phyloP scores from a whole-genome alignment of 2,113 vertebrate species.

The Onychostoma macrolepis region DNA sequence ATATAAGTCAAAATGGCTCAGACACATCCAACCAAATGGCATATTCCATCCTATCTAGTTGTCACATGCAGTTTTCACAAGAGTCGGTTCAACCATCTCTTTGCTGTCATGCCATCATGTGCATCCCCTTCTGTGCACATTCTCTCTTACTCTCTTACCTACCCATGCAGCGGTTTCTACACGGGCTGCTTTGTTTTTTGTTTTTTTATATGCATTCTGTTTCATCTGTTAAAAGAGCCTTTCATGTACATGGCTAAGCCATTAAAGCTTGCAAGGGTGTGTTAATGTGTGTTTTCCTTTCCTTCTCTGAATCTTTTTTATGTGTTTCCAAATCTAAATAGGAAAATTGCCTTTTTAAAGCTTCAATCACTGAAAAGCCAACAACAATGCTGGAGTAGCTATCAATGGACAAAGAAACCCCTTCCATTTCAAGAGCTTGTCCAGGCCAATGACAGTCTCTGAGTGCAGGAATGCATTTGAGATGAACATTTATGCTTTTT shows the following conservation, averaged over 20 bases:
- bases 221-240: background rate
- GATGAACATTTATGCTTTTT: background rate
- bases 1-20: conserved; percentile 21
- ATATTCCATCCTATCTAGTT: conserved; percentile 22
- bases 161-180: background rate
- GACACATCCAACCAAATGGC: conserved; percentile 1
- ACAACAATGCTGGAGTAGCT: background rate
- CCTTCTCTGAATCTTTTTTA: background rate
- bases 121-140: background rate
- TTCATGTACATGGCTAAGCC: background rate
- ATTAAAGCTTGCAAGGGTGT: conserved; percentile 12
- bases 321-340: background rate
- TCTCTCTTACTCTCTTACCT: conserved; percentile 1
- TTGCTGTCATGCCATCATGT: conserved; percentile 10
- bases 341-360: background rate
- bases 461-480: background rate
- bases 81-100: background rate
- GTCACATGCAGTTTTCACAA: conserved; percentile 43
- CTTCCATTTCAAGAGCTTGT: background rate
- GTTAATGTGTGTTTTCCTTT: background rate
- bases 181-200: background rate
- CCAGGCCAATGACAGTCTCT: too few species aligned
- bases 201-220: background rate
- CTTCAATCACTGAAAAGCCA: background rate
- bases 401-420: background rate